phyloP scores from a whole-genome alignment of 2,888 invertebrate genomes.

The Lypha dubia region DNA sequence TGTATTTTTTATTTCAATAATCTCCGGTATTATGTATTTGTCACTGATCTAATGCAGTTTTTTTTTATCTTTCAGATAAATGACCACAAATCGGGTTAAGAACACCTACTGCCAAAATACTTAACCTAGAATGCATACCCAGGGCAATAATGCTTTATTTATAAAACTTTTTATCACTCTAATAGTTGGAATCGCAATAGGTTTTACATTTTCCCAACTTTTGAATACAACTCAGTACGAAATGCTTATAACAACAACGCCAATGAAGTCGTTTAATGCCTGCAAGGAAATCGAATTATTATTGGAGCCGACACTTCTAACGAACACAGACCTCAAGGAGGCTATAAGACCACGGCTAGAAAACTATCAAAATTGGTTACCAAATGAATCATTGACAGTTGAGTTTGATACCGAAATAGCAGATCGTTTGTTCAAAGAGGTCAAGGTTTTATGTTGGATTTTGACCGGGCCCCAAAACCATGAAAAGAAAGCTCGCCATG shows the following conservation, averaged over 20 bases:
- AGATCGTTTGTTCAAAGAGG: conserved; percentile 87
- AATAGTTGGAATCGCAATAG: conserved; percentile 77
- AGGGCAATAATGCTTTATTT: conserved; percentile 43
- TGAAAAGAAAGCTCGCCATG: conserved; percentile 92
- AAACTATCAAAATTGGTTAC: not conserved
- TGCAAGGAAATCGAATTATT: conserved; percentile 5
- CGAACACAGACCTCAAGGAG: not conserved
- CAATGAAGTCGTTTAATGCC: conserved; percentile 35
- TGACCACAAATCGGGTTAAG: not conserved
- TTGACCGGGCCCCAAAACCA: conserved; percentile 96
- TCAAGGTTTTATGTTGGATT: conserved; percentile 96
- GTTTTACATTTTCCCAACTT: conserved; percentile 77
- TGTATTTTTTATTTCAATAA: not conserved
- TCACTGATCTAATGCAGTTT: too few species aligned
- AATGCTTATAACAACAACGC: conserved; percentile 28
- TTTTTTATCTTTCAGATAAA: conserved; percentile 27
- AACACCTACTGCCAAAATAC: not conserved
- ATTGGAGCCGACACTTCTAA: not conserved
- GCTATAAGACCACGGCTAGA: not conserved
- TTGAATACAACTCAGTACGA: conserved; percentile 74
- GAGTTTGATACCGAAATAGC: conserved; percentile 84
- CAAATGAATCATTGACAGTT: not conserved
- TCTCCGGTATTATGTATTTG: too few species aligned
- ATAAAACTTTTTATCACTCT: conserved; percentile 75
- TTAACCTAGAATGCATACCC: conserved; percentile 33